These are phyloP conservation scores for Pseudococcus jackbeardsleyi DNA, from an alignment of 2,888 invertebrate genomes.

Conservation along the genomic window DNA sequence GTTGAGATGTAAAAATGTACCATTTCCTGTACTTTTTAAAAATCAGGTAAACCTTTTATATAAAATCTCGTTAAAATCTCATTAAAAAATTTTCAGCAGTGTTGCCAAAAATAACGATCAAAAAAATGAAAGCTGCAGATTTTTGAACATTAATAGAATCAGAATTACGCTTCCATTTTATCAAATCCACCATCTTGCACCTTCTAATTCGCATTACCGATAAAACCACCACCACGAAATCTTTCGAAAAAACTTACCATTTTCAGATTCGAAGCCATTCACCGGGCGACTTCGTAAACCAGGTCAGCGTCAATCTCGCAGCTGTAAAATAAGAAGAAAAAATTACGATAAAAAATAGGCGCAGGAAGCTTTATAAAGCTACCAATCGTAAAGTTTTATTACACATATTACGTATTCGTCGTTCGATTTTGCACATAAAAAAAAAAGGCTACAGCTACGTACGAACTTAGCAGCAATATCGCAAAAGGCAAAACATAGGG, in stretches of 20 bases:
- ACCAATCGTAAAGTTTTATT: slow-evolving; percentile 28
- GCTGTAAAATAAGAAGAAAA: slow-evolving; percentile 28
- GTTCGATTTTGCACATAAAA: slow-evolving; percentile 26
- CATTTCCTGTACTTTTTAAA: no score
- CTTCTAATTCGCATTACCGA: neutral
- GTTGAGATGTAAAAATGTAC: no score
- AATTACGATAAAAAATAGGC: neutral
- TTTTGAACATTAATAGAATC: no score
- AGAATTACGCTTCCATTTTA: neutral
- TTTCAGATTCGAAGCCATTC: neutral
- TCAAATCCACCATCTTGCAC: neutral
- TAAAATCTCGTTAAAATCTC: no score
- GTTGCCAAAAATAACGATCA: no score
- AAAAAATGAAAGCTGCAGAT: no score
- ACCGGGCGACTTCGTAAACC: neutral
- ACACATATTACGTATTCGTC: slow-evolving; percentile 17
- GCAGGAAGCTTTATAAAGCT: slow-evolving; percentile 27
- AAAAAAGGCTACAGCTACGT: neutral
- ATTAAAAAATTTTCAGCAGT: no score
- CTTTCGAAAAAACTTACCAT: neutral
- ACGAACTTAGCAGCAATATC: neutral
- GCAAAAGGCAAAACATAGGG: neutral
- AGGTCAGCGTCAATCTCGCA: neutral
- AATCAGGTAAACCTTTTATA: no score
- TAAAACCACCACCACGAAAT: neutral